Base-by-base conservation (phyloP, 2,797 vertebrate genomes). In the Florisuga fusca region DNA sequence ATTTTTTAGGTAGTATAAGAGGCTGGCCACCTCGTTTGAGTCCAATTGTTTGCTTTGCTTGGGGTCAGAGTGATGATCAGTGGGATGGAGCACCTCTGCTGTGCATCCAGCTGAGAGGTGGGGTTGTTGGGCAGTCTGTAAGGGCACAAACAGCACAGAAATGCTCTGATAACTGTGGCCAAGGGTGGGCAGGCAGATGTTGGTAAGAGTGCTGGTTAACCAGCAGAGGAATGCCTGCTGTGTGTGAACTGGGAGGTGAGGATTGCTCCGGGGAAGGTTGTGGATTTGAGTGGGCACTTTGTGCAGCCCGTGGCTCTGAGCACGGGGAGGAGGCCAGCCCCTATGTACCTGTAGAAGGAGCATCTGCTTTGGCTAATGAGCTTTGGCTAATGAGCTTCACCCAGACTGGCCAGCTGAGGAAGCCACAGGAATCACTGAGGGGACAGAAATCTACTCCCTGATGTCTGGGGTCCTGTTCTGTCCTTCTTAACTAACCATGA, bases 61-160 rank as follows among this genome's bases (percentile, higher is more conserved):
- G 25, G 22, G 48, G 22, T 22, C 22, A 22, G 10, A 23, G 13
- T 23, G 48, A 50, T 50, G 48, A 23, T 50, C 48, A 23, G 48
- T 12, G 48, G 22, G 46, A 10, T 48, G 46, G 21, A 48, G 46
- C 46, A 48, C 5, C 22, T 48, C 22, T 48, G 20, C 22, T 50
- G 23, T 23, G 48, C 22, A 50, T 10, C 22, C 48, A 50, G 46
- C 46, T 46, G 46, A 22, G 46, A 46, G 46, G 7, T 46, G 46
- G 46, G 46, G 46, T 46, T 46, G 45, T 22, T 46, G 19, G 20
- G 46, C 46, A 1, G 14, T 18, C 64, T 26, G 29, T 2, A 9
- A 55, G 19, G 36, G 25, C 54, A 41, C 34, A 61, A 45, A 16
- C 4, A 11, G 1, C 1, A 1, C 48, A 4, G 6, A 0, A 1